Percentiles rank a stretch among this genome's conserved stretches.
phyloP scores from a whole-genome alignment of 2,113 vertebrate genomes.

The Lepus americanus region DNA sequence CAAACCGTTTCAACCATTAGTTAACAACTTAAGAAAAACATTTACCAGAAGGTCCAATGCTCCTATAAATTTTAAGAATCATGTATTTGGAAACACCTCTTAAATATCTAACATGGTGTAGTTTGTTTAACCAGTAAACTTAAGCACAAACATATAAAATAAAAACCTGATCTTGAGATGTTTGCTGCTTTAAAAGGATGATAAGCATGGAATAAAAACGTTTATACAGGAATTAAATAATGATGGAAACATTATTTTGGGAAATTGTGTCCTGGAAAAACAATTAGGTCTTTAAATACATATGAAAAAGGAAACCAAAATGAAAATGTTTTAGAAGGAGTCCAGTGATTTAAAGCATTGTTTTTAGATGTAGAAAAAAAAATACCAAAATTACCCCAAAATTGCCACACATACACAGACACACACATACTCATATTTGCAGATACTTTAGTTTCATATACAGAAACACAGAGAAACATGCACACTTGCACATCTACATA shows the following conservation, averaged over 20 bases:
- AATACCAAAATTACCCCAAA: background rate
- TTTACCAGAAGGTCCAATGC: no score
- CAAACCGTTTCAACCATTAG: no score
- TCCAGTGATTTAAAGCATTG: background rate
- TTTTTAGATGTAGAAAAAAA: background rate
- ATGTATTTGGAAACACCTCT: no score
- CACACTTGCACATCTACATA: background rate
- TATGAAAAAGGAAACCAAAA: background rate
- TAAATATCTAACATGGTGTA: no score
- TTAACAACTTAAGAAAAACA: no score
- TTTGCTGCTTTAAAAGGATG: no score
- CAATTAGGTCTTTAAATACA: background rate
- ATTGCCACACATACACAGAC: background rate
- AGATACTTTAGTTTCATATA: no score
- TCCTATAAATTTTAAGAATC: no score
- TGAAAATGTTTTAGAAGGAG: background rate
- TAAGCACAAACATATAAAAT: no score
- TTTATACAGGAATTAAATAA: background rate
- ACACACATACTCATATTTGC: background rate
- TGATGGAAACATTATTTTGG: background rate
- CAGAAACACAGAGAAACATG: background rate
- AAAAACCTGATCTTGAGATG: no score
- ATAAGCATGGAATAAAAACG: no score
- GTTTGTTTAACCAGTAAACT: no score
- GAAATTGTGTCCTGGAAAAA: background rate